Conservation (phyloP, 2,113 vertebrate genomes). For the Cyanistes caeruleus region DNA sequence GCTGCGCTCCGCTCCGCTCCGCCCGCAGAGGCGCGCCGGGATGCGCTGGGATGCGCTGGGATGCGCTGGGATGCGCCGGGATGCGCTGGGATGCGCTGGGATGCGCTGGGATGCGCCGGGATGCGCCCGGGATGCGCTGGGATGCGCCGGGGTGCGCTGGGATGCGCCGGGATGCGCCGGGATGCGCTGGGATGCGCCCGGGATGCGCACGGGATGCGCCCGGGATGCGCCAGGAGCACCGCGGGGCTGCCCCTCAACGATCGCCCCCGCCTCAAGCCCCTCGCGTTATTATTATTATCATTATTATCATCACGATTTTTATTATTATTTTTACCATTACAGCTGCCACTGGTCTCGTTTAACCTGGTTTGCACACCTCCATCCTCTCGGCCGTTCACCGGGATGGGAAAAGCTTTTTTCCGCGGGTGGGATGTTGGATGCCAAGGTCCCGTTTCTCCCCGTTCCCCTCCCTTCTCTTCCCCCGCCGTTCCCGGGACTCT, state of each 20-base stretch:
- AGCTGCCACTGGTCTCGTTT: conserved; percentile 55
- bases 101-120: too few species aligned
- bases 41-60: not conserved
- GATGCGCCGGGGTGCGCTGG: too few species aligned
- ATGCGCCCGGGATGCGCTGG: not conserved
- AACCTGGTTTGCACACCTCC: conserved; percentile 29
- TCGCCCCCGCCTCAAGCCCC: not conserved
- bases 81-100: not conserved
- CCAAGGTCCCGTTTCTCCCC: not conserved
- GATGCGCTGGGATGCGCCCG: not conserved
- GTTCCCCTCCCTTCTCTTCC: not conserved
- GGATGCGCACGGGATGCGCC: not conserved
- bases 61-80: too few species aligned
- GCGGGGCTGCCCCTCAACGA: not conserved
- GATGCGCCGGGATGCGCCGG: not conserved
- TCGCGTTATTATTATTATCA: too few species aligned
- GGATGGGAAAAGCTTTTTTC: not conserved
- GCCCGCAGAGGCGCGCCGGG: not conserved
- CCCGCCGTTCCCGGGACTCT: not conserved
- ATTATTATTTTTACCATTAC: not conserved
- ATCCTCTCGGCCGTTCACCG: not conserved
- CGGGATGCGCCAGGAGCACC: not conserved
- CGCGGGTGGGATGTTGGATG: not conserved
- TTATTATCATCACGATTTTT: not conserved
- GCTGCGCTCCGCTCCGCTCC: not conserved